Evolutionary conservation across 2,797 vertebrate species (phyloP).

Genomic region (Mycteria americana): DNA sequence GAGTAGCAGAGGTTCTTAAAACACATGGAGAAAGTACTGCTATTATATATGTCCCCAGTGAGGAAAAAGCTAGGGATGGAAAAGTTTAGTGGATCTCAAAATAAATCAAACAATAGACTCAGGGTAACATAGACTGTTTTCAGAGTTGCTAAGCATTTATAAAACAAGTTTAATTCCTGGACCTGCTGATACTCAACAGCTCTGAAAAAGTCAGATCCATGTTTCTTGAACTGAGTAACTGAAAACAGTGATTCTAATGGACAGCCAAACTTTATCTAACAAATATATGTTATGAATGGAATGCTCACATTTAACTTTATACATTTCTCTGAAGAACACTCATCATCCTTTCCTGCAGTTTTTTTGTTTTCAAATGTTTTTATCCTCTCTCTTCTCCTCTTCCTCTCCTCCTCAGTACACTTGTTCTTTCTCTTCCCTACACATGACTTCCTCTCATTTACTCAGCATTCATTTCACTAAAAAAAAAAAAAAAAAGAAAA

Average conservation of each 20-base stretch:
- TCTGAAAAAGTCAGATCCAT: not conserved
- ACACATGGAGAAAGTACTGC: not conserved
- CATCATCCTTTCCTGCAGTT: not conserved
- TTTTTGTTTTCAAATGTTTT: not conserved
- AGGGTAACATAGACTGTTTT: not conserved
- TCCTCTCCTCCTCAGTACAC: rapidly evolving
- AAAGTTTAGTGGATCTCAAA: not conserved
- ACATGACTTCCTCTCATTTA: not conserved
- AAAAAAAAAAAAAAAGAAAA: not conserved
- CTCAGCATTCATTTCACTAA: not conserved
- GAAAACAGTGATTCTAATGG: not conserved
- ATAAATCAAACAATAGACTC: not conserved
- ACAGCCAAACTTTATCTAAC: not conserved
- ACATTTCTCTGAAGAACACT: not conserved
- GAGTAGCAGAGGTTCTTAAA: not conserved
- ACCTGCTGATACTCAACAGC: not conserved
- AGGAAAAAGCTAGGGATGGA: not conserved
- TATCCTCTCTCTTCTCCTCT: not conserved
- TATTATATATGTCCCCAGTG: not conserved
- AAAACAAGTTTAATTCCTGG: not conserved
- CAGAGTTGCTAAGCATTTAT: not conserved
- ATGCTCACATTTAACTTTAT: not conserved
- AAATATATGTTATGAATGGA: not conserved
- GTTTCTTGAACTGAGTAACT: not conserved
- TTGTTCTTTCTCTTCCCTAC: not conserved